Evolutionary conservation across 2,113 vertebrate species (phyloP), one percentile per base, ranked within the genome.

Genomic region (Numenius arquata): DNA sequence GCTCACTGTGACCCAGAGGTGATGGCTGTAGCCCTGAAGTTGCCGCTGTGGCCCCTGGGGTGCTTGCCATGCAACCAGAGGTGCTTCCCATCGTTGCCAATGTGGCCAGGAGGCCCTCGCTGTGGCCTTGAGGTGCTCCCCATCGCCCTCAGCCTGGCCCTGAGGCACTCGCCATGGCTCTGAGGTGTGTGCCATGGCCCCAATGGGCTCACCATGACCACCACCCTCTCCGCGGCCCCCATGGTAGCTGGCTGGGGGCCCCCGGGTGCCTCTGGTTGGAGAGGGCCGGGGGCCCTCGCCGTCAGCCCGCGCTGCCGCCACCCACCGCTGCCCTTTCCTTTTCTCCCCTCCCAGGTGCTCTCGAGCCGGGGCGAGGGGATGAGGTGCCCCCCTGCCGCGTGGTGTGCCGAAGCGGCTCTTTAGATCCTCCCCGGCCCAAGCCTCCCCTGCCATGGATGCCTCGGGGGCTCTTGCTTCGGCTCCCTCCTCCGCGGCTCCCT

Each of bases 291-390:
- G 91, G 41, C 45, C 92, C 93, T 85, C 3, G 3, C 74, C 9
- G 6, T 88, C 79, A 45, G 87, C 87, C 74, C 34, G 8, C 8
- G 3, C 93, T 66, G 95, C 94, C 41, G 3, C 76, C 89, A 71
- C 87, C 96, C 96, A 65, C 91, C 76, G 89, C 94, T 93, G 96
- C 75, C 88, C 86, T 93, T 89, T 91, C 90, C 90, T 95, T 94
- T 93, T 96, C 93, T 96, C 81, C 88, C 93, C 96, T 68, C 94
- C 83, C 96, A 97, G 96, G 97, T 90, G 83, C 88, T 71, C 91
- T 91, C 86, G 71, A 91, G 90, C 94, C 38, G 86, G 95, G 95
- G 90, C 94, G 94, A 96, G 95, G 93, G 92, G 93, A 93, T 93
- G 89, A 77, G 88, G 88, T 87, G 90, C 91, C 85, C 94, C 93